A percentile compares a stretch with the other conserved stretches of the same genome.
phyloP scores from a whole-genome alignment of 1,140 invertebrate genomes.

The Drosophila rhopaloa region DNA sequence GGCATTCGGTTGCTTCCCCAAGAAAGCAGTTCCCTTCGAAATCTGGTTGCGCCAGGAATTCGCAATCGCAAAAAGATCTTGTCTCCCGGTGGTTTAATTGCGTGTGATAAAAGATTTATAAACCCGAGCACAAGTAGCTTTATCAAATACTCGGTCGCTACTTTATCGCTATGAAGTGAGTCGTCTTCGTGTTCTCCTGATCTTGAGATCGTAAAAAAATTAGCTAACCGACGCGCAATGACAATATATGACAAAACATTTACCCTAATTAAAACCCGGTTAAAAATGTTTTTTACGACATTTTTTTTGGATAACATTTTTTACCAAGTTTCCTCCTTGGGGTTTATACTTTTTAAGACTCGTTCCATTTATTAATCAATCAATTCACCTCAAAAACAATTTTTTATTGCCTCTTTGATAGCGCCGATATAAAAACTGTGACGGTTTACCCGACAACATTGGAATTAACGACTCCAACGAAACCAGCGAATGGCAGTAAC shows the following conservation, averaged over 20 bases:
- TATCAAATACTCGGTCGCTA: conserved; percentile 51
- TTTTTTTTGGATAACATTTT: conserved; percentile 6
- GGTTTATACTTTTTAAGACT: conserved; percentile 10
- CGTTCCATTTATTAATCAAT: conserved; percentile 44
- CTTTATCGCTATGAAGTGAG: conserved; percentile 65
- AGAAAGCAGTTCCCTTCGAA: background rate
- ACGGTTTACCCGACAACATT: conserved; percentile 29
- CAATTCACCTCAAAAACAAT: conserved; percentile 44
- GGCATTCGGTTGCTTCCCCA: conserved; percentile 34
- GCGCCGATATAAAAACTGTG: conserved; percentile 47
- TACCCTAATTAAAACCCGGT: background rate
- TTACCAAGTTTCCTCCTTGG: conserved; percentile 3
- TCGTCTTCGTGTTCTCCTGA: conserved; percentile 35
- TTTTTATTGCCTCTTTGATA: conserved; percentile 31
- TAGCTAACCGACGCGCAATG: conserved; percentile 47
- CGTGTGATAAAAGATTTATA: conserved; percentile 72
- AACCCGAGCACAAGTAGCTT: conserved; percentile 51
- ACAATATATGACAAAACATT: conserved; percentile 20
- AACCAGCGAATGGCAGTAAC: conserved; percentile 19
- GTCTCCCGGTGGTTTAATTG: conserved; percentile 26
- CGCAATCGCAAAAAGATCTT: conserved; percentile 19
- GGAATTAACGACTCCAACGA: conserved; percentile 21
- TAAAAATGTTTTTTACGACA: conserved; percentile 9
- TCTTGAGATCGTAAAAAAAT: conserved; percentile 37
- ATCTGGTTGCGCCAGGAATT: background rate